These are phyloP conservation scores for Cercopithecus mona DNA, from an alignment of 2,113 vertebrate genomes.

Conservation along the genomic window DNA sequence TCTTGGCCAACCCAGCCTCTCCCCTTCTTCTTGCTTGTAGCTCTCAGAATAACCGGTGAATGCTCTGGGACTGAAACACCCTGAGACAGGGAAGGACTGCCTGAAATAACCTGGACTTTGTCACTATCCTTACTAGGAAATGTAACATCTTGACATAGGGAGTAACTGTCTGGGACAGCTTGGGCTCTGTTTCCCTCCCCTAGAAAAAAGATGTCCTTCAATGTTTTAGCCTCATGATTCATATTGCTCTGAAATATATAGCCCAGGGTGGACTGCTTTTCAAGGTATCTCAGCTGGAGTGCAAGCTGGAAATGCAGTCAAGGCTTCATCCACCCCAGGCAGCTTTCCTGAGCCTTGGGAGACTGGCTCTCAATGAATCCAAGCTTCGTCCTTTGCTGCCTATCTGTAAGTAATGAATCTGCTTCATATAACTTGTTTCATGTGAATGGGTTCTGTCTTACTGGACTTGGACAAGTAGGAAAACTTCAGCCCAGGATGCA, in stretches of 20 bases:
- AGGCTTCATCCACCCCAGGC: neutral
- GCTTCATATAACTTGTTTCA: neutral
- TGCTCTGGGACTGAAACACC: neutral
- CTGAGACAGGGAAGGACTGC: neutral
- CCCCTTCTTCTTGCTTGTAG: neutral
- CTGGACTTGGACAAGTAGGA: neutral
- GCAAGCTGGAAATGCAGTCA: no score
- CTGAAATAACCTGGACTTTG: neutral
- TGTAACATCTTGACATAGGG: neutral
- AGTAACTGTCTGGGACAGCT: neutral
- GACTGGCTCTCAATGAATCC: neutral
- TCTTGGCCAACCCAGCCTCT: neutral
- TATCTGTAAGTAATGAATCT: neutral
- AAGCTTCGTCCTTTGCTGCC: neutral
- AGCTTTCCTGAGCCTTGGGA: neutral
- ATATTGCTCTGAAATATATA: neutral
- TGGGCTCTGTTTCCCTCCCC: neutral
- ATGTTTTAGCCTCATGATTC: neutral
- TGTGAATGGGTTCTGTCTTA: neutral
- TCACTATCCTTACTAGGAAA: neutral
- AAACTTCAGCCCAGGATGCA: neutral
- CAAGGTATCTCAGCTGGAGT: neutral
- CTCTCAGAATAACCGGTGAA: neutral
- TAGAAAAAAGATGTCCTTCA: neutral
- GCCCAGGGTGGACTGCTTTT: neutral